phyloP scores from a whole-genome alignment of 2,113 vertebrate genomes.

The Vireo altiloquus region DNA sequence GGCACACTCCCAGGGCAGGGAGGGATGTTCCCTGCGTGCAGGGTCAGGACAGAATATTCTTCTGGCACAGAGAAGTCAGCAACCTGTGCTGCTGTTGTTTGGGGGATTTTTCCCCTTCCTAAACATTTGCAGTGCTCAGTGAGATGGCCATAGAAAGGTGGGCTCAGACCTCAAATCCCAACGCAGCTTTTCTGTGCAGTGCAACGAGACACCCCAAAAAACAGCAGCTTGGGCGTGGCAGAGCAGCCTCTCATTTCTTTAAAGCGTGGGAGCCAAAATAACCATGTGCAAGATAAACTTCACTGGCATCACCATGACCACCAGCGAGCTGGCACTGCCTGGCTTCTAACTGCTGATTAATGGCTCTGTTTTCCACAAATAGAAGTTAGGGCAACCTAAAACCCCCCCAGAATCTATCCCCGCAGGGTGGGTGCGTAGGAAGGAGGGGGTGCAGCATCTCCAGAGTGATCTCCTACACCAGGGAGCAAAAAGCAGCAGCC shows the following conservation, averaged over 20 bases:
- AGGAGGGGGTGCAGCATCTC: neutral
- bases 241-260: neutral
- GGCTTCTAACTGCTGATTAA: neutral
- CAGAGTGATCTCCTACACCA: neutral
- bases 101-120: neutral
- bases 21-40: neutral
- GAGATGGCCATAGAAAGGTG: neutral
- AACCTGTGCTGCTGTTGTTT: neutral
- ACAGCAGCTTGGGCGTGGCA: neutral
- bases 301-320: neutral
- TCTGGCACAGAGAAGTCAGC: neutral
- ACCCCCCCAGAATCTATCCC: too few species aligned
- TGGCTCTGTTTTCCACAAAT: rapidly evolving
- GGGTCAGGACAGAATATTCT: neutral
- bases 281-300: rapidly evolving
- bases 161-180: neutral
- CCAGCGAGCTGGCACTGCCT: rapidly evolving
- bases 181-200: neutral
- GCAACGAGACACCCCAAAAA: neutral
- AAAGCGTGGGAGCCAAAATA: neutral
- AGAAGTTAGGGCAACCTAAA: rapidly evolving
- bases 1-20: neutral
- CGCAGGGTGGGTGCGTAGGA: rapidly evolving
- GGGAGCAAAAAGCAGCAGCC: neutral
- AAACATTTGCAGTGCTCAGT: neutral